Base-by-base conservation (phyloP, 2,888 invertebrate species). In the Ochropacha duplaris region DNA sequence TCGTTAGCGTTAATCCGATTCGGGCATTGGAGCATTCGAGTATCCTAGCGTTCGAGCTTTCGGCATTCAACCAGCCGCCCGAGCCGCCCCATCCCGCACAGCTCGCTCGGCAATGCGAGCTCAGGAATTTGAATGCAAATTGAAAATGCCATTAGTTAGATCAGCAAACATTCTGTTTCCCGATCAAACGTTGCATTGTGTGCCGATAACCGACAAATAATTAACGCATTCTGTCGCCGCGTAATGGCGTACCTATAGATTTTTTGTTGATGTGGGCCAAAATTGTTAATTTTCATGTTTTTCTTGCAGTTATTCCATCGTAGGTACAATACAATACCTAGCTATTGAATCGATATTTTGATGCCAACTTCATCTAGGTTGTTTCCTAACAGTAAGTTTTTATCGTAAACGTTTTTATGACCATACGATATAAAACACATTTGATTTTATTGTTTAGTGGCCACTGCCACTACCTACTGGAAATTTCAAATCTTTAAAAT, bases 81-180 rank as follows among this genome's bases (percentile, higher is more conserved):
- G 26, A 3, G 24, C 65, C 67, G 60, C 61, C 67, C 63, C 64
- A 67, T 65, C 67, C 72, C 74, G 69, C 71, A 69, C 65, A 62
- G 68, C 72, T 73, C 78, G 68, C 72, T 73, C 78, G 69, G 82
- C 79, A 76, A 85, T 86, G 84, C 83, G 71, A 76, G 78, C 78
- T 74, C 76, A 76, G 86, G 87, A 86, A 90, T 90, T 85, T 86
- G 84, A 83, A 90, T 90, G 88, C 87, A 90, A 90, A 90, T 90
- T 86, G 88, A 88, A 90, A 90, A 88, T 85, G 83, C 90, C 87
- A 88, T 90, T 89, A 89, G 87, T 90, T 89, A 89, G 87, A 87
- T 85, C 87, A 78, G 83, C 86, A 88, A 90, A 90, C 88, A 90
- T 83, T 74, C 81, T 80, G 83, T 74, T 81, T 73, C 75, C 64